Percentiles rank a stretch among this genome's conserved stretches.
phyloP scores from a whole-genome alignment of 2,797 vertebrate species.

The Cyprinodon diabolis region DNA sequence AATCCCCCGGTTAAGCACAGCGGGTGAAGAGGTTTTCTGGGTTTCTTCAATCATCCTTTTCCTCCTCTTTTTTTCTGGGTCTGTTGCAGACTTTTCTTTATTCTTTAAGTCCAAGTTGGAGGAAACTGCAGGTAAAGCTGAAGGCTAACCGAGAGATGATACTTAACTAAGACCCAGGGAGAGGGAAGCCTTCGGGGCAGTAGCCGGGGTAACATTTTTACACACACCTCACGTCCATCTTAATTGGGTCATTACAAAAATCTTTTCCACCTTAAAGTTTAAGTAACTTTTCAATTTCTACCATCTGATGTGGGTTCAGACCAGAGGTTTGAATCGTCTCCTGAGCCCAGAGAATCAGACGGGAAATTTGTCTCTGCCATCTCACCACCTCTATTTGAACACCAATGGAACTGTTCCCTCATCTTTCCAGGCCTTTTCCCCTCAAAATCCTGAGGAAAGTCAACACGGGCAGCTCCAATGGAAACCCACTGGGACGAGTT shows the following conservation, averaged over 20 bases:
- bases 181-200: constrained; percentile 20
- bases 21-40: constrained; percentile 52
- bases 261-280: constrained; percentile 26
- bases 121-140: constrained; percentile 14
- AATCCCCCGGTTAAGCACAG: constrained; percentile 72
- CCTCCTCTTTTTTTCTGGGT: constrained; percentile 49
- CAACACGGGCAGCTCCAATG: constrained; percentile 60
- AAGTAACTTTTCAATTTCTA: constrained; percentile 15
- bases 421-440: constrained; percentile 60
- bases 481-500: constrained; percentile 56
- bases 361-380: constrained; percentile 27
- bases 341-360: constrained; percentile 18
- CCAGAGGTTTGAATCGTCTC: constrained; percentile 13
- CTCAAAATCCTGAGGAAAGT: constrained; percentile 62
- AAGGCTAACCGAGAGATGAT: constrained; percentile 17
- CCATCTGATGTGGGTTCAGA: constrained; percentile 22
- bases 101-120: constrained; percentile 17
- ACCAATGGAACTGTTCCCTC: constrained; percentile 54
- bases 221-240: neutral
- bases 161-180: constrained; percentile 24
- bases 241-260: constrained; percentile 18
- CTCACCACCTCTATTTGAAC: constrained; percentile 37
- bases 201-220: constrained; percentile 16
- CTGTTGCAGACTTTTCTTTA: constrained; percentile 37
- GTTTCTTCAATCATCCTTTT: constrained; percentile 46